phyloP scores from a whole-genome alignment of 1,140 invertebrate genomes.

The Notospermus geniculatus region DNA sequence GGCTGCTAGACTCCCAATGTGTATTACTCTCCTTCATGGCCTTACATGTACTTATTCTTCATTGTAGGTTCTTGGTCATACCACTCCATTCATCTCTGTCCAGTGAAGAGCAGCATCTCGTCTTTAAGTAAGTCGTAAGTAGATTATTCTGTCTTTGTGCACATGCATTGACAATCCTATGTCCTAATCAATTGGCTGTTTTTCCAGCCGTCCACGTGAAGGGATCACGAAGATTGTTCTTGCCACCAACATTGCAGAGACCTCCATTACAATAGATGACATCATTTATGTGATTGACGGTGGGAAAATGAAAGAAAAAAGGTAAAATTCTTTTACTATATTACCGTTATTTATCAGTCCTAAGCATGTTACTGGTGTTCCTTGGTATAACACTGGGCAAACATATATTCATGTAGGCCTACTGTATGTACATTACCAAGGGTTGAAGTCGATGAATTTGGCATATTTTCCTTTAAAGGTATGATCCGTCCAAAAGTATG shows the following conservation, averaged over 20 bases:
- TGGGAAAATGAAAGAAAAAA: constrained; percentile 68
- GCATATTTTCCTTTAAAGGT: constrained; percentile 54
- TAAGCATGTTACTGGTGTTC: too few species aligned
- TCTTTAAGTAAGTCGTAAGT: constrained; percentile 60
- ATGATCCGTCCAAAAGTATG: constrained; percentile 81
- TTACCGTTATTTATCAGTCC: too few species aligned
- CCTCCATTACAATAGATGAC: constrained; percentile 83
- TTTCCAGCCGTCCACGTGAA: constrained; percentile 41
- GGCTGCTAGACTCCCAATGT: too few species aligned
- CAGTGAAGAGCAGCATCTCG: constrained; percentile 73
- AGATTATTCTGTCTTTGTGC: background rate
- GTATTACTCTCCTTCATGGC: background rate
- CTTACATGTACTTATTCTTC: background rate
- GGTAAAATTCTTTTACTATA: constrained; percentile 45
- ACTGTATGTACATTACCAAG: background rate
- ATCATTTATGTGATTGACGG: constrained; percentile 83
- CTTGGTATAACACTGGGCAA: constrained; percentile 10
- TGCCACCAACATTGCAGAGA: constrained; percentile 59
- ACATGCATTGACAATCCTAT: background rate
- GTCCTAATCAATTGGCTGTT: background rate
- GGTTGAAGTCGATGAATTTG: background rate
- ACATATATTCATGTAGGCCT: background rate
- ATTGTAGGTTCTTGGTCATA: constrained; percentile 69
- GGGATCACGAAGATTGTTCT: constrained; percentile 57
- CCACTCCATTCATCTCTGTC: constrained; percentile 80